A percentile compares a stretch with the other conserved stretches of the same genome.
Evolutionary conservation across 1,140 invertebrate genomes (phyloP).

Genomic region (Lysiphlebus fabarum): DNA sequence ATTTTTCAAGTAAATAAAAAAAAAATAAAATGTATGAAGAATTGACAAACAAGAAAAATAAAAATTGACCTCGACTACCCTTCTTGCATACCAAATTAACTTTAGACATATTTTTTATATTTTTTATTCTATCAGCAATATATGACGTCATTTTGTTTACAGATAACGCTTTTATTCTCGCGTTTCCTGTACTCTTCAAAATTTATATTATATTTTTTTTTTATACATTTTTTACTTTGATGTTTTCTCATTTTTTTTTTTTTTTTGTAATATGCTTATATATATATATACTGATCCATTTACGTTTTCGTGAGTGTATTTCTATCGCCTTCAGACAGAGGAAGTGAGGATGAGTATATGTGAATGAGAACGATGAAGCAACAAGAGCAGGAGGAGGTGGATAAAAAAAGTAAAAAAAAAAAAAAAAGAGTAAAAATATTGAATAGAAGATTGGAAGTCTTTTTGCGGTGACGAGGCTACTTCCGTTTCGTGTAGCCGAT

Average conservation of each 20-base stretch:
- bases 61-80: background rate
- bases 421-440: constrained; percentile 32
- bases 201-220: background rate
- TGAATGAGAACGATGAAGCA: constrained; percentile 15
- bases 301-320: constrained; percentile 29
- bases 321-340: constrained; percentile 37
- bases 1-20: no score
- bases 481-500: constrained; percentile 52
- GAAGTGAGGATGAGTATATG: constrained; percentile 16
- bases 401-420: no score
- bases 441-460: constrained; percentile 56
- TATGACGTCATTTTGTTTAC: background rate
- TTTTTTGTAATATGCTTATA: constrained; percentile 5
- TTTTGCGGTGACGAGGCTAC: constrained; percentile 49
- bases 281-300: constrained; percentile 32
- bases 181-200: background rate
- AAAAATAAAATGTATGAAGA: no score
- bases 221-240: no score
- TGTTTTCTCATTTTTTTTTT: background rate
- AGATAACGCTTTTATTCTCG: constrained; percentile 6
- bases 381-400: constrained; percentile 16
- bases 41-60: no score
- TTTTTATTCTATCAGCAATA: no score
- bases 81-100: background rate
- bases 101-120: no score